These are phyloP conservation scores for Lycorma delicatula DNA, from an alignment of 1,140 invertebrate genomes.

Conservation along the genomic window DNA sequence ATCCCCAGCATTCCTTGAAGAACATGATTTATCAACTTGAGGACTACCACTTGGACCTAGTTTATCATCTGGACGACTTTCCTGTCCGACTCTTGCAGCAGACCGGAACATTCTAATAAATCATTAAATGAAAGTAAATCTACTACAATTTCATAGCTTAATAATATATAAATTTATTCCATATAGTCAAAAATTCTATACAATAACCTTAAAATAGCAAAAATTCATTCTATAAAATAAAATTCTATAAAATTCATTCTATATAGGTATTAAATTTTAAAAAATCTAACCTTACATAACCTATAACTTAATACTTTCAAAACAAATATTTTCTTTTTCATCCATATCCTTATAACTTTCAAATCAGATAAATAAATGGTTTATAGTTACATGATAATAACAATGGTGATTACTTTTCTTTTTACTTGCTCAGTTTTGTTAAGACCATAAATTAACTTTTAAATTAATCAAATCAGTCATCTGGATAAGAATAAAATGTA, in stretches of 20 bases:
- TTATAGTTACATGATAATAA: too few species aligned
- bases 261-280: not conserved
- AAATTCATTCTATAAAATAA: too few species aligned
- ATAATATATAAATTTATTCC: not conserved
- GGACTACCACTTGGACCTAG: not conserved
- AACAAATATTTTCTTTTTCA: too few species aligned
- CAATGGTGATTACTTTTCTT: too few species aligned
- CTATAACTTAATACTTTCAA: too few species aligned
- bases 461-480: too few species aligned
- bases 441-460: too few species aligned
- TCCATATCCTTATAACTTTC: too few species aligned
- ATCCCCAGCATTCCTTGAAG: not conserved
- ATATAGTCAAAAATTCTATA: not conserved
- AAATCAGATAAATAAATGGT: too few species aligned
- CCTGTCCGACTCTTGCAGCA: constrained; percentile 10
- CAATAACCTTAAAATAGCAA: not conserved
- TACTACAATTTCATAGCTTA: not conserved
- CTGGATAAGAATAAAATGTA: too few species aligned
- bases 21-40: not conserved
- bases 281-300: not conserved
- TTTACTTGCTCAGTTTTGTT: too few species aligned
- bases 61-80: not conserved
- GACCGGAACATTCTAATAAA: constrained; percentile 17
- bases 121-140: not conserved
- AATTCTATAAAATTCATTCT: not conserved